Base-by-base conservation (phyloP, 2,113 vertebrate species). In the Hippocampus barbouri region DNA sequence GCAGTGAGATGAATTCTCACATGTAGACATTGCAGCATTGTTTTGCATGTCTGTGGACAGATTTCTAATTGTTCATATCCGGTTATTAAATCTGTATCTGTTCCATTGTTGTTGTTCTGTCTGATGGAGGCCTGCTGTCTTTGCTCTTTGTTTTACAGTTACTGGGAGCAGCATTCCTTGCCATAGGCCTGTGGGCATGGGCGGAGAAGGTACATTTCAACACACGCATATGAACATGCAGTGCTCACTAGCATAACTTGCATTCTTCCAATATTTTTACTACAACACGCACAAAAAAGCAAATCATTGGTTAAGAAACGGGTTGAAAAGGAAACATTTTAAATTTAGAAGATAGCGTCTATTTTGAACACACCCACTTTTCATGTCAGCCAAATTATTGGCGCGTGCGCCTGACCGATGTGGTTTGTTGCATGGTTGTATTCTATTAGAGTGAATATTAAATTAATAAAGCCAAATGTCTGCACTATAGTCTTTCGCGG, bases 161-260 rank as follows among this genome's bases (percentile, higher is more conserved):
- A 85, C 90, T 97, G 67, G 95, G 95, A 82, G 94, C 95, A 45
- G 86, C 94, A 82, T 96, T 97, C 89, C 90, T 97, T 80, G 92
- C 85, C 70, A 92, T 96, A 4, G 95, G 94, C 81, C 90, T 97
- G 82, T 97, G 95, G 95, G 95, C 95, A 89, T 97, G 95, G 95
- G 93, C 94, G 72, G 95, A 97, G 86, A 96, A 96, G 95, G 95
- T 94, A 91, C 92, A 90, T 76, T 69, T 73, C 77, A 79, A 86
- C 83, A 81, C 68, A 68, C 67, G 47, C 69, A 74, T 47, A 40
- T 68, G 83, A 11, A 77, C 72, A 64, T 43, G 66, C 51, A 67
- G 53, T 70, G 51, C 77, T 69, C 70, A 60, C n/a, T 53, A 57
- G 74, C 85, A 81, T 83, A 84, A 74, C 72, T 87, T 21, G 78